phyloP scores from a whole-genome alignment of 2,888 invertebrate genomes.

The Spicauda simplicius region DNA sequence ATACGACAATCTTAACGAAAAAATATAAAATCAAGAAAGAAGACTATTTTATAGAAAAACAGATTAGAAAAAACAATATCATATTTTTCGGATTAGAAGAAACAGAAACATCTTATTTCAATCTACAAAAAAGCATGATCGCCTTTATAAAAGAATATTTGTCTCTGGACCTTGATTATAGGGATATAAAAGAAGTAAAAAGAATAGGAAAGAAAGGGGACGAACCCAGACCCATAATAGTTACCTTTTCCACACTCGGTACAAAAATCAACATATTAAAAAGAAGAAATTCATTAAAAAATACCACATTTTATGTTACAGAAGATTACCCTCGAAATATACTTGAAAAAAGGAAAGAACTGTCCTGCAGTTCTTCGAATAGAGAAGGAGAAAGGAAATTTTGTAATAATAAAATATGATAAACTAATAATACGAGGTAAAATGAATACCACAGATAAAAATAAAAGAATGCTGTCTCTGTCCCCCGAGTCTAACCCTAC shows the following conservation, averaged over 20 bases:
- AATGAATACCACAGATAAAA: too few species aligned
- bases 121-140: conserved; percentile 27
- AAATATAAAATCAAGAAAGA: conserved; percentile 40
- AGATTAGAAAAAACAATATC: conserved; percentile 39
- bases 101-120: conserved; percentile 38
- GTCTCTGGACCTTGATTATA: not conserved
- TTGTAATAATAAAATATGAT: too few species aligned
- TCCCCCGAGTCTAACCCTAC: too few species aligned
- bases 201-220: too few species aligned
- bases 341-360: too few species aligned
- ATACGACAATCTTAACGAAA: conserved; percentile 38
- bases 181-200: too few species aligned
- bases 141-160: not conserved
- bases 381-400: too few species aligned
- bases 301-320: too few species aligned
- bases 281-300: conserved; percentile 6
- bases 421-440: too few species aligned
- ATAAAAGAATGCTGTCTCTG: too few species aligned
- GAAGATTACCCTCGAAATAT: too few species aligned
- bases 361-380: too few species aligned
- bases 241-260: conserved; percentile 24
- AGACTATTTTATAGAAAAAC: conserved; percentile 41
- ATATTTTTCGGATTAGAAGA: conserved; percentile 43
- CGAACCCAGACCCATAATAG: conserved; percentile 36
- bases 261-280: conserved; percentile 31